Conservation (phyloP, 2,113 vertebrate genomes). For the pig (Sus scrofa) region DNA sequence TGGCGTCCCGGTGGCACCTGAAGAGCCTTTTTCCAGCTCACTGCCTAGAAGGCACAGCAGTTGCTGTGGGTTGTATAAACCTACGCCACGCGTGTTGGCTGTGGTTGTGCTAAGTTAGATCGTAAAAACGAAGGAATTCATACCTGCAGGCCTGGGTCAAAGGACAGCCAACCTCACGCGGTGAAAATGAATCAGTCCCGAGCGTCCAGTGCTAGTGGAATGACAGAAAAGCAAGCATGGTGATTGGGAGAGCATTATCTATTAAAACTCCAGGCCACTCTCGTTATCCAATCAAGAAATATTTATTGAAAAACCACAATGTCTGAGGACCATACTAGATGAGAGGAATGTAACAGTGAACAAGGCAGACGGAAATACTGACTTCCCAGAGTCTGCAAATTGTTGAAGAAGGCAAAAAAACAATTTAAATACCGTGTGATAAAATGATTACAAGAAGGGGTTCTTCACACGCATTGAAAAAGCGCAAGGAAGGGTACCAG, state of each 20-base stretch:
- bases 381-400: neutral
- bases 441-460: neutral
- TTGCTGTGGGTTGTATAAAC: neutral
- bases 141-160: neutral
- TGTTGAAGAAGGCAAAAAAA: neutral
- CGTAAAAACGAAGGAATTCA: neutral
- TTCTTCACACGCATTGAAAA: neutral
- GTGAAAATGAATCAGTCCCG: neutral
- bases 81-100: neutral
- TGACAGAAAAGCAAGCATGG: neutral
- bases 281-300: neutral
- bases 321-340: neutral
- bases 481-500: neutral
- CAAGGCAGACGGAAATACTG: neutral
- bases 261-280: neutral
- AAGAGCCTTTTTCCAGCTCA: neutral
- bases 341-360: neutral
- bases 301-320: neutral
- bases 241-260: neutral
- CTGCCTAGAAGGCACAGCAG: neutral
- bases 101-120: neutral
- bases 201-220: neutral
- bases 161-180: neutral
- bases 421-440: neutral
- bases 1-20: neutral